Evolutionary conservation across 2,888 invertebrate genomes (phyloP), one percentile per base, ranked within the genome.

Genomic region (Muschampia plurimacula): DNA sequence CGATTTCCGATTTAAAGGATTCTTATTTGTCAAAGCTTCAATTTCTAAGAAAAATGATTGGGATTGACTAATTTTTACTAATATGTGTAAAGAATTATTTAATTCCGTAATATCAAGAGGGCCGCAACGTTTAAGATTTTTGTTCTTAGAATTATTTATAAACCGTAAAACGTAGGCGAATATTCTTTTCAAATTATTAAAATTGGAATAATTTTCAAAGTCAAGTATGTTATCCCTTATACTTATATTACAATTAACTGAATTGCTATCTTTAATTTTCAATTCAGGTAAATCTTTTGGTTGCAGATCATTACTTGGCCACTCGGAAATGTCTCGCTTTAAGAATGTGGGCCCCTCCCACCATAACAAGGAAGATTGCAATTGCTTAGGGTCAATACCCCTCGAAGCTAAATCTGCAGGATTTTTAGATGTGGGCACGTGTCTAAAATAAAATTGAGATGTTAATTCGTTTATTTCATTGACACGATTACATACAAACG

Each of bases 401-500:
- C 72, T 49, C 8, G 72, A 62, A 1, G 62, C 55, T 5, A 57
- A n/a, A 12, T 67, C 67, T 6, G 67, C 57, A 13, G 67, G 67
- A 22, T 67, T 55, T 39, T 52, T 41, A 2, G 71, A 44, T 12
- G 67, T 74, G 28, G 67, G 67, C 22, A 74, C 57, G 13, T 74
- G 71, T 8, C 55, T 36, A 57, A 44, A 71, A 2, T n/a, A 1
- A 64, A 28, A 28, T 32, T 13, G 12, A 28, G 7, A 9, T 12
- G 64, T 68, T 8, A 71, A 10, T 41, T 75, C 71, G 22, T 62
- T 28, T 62, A 75, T 75, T 60, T 68, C 73, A 8, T 55, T 41
- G 1, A 75, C 68, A 4, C 75, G 36, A 49, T 75, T 75, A 1
- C 66, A 62, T 9, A 73, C 75, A 57, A 73, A 75, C 2, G 55